Evolutionary conservation across 2,888 invertebrate species (phyloP).

Genomic region (Slavum lentiscoides): DNA sequence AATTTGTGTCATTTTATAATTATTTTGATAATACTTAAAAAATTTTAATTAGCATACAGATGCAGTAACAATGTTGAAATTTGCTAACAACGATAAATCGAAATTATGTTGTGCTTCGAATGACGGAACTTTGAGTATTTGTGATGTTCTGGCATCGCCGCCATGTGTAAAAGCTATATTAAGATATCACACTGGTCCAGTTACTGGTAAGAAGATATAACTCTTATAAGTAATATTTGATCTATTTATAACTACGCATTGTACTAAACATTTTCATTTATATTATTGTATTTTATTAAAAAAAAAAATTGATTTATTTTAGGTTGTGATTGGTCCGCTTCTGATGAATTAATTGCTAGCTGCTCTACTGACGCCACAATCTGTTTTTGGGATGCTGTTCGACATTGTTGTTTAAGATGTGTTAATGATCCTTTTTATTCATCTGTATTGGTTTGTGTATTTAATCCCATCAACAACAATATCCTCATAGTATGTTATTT

Average conservation of each 20-base stretch:
- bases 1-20: not conserved
- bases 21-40: conserved; percentile 23
- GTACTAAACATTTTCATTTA: too few species aligned
- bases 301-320: conserved; percentile 53
- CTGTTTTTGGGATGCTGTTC: conserved; percentile 71
- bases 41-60: conserved; percentile 58
- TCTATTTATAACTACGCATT: not conserved
- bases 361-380: conserved; percentile 75
- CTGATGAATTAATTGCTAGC: conserved; percentile 81
- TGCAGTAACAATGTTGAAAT: conserved; percentile 77
- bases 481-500: conserved; percentile 76
- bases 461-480: conserved; percentile 84
- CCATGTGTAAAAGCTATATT: conserved; percentile 73
- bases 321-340: conserved; percentile 83
- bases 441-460: conserved; percentile 73
- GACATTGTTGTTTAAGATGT: conserved; percentile 65
- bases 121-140: conserved; percentile 79
- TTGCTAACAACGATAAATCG: conserved; percentile 82
- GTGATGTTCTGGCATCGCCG: conserved; percentile 73
- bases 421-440: conserved; percentile 68
- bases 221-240: not conserved
- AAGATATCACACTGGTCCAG: conserved; percentile 75
- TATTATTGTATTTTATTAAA: too few species aligned
- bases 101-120: conserved; percentile 78
- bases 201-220: conserved; percentile 66